Conservation (phyloP, 2,113 vertebrate species). For the Psammodynastes pulverulentus region DNA sequence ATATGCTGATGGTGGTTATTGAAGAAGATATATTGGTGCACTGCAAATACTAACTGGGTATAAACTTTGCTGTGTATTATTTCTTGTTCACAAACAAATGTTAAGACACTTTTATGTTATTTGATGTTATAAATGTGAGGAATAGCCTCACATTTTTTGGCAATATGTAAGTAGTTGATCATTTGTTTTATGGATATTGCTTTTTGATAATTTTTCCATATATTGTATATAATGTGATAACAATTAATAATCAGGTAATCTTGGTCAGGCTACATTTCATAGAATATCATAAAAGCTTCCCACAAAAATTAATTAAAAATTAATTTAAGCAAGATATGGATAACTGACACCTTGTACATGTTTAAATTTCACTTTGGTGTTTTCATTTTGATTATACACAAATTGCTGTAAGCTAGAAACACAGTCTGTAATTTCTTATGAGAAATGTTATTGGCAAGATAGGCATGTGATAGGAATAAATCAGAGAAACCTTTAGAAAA, state of each 20-base stretch:
- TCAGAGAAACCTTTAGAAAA: neutral
- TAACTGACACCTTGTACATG: slow-evolving; percentile 13
- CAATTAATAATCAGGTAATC: neutral
- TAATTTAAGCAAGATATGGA: neutral
- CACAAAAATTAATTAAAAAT: neutral
- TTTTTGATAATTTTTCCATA: neutral
- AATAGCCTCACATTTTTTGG: neutral
- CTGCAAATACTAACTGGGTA: neutral
- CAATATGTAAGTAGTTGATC: neutral
- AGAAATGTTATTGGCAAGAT: slow-evolving; percentile 20
- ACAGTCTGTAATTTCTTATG: slow-evolving; percentile 10
- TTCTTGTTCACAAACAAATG: neutral
- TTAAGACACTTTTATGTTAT: neutral
- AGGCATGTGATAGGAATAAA: slow-evolving; percentile 20
- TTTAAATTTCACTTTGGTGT: neutral
- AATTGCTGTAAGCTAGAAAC: slow-evolving; percentile 32
- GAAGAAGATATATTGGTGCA: neutral
- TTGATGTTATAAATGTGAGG: neutral
- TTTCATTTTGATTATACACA: slow-evolving; percentile 2
- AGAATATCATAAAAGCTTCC: slow-evolving; percentile 24
- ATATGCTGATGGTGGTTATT: neutral
- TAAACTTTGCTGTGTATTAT: neutral
- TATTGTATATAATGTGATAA: neutral
- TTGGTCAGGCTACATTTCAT: slow-evolving; percentile 9
- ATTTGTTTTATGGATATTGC: neutral